These are phyloP conservation scores for Heterodera filipjevi DNA, from an alignment of 2,888 invertebrate species.

Conservation along the genomic window DNA sequence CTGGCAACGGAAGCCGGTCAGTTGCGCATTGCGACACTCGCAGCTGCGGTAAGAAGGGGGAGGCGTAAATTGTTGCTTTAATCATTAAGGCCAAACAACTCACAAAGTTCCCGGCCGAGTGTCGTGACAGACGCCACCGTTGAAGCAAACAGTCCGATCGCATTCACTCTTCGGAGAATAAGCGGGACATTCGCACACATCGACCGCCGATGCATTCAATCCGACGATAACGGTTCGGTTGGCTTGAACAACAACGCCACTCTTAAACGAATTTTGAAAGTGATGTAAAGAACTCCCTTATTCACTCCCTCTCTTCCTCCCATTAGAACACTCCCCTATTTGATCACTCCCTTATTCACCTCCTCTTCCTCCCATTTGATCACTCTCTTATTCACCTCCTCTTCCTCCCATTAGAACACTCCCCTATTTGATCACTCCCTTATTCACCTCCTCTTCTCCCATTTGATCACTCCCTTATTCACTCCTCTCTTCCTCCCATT, in stretches of 20 bases:
- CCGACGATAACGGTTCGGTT: conserved; percentile 96
- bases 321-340: too few species aligned
- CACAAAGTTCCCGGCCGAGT: conserved; percentile 76
- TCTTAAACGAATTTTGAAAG: conserved; percentile 36
- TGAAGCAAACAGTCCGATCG: conserved; percentile 80
- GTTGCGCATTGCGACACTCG: conserved; percentile 84
- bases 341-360: too few species aligned
- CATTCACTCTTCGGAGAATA: conserved; percentile 89
- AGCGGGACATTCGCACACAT: conserved; percentile 72
- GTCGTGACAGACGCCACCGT: conserved; percentile 92
- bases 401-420: too few species aligned
- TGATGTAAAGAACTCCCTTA: too few species aligned
- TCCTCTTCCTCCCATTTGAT: too few species aligned
- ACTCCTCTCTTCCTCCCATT: too few species aligned
- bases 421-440: too few species aligned
- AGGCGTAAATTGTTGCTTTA: conserved; percentile 53
- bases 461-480: too few species aligned
- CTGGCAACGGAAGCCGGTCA: conserved; percentile 94
- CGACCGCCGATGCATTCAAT: conserved; percentile 76
- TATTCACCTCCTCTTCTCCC: too few species aligned
- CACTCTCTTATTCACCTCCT: too few species aligned
- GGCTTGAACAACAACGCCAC: conserved; percentile 93
- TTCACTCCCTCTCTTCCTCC: too few species aligned
- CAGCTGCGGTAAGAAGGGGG: conserved; percentile 71
- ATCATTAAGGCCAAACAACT: background rate